Base-by-base conservation (phyloP, 2,888 invertebrate genomes). In the Andrena chrysosceles region DNA sequence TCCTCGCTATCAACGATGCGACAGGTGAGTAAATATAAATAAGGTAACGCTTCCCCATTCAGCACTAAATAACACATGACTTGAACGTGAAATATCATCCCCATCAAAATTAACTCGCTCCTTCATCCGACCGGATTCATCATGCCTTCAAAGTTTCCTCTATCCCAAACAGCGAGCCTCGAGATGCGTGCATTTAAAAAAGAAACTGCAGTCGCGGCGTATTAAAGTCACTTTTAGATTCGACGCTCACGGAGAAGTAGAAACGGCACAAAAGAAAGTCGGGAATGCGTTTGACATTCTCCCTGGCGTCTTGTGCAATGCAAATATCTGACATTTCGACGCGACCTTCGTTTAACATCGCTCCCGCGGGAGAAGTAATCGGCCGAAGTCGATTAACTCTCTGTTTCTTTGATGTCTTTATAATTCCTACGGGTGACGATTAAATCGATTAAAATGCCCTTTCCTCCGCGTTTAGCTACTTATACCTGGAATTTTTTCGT, bases 241-340 rank as follows among this genome's bases (percentile, higher is more conserved):
- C 7, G 49, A 29, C 2, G 31, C n/a, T 13, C 0, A 13, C 3
- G 33, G 5, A 33, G 16, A 3, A 29, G 16, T 2, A 35, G 3
- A 33, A 33, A 7, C 16, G 52, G 16, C 33, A n/a, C 20, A 23
- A 16, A 74, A 48, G 71, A 69, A 72, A 56, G 71, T 49, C 20
- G 20, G 69, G 56, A 71, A 77, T 64, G 66, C 16, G 8, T 78
- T 83, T 82, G 78, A 74, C 82, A 81, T 78, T 83, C 71, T 31
- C 35, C 48, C 23, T 16, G 29, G 35, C 29, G 26, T 7, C 52
- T 64, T 78, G 31, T 60, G 70, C 66, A 78, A 82, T 56, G 64
- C 23, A 48, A 69, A 68, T 52, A 52, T 74, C 68, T 82, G 75
- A 82, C 78, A 71, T 84, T 84, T 79, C 52, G 23, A 64, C 10